Base-by-base conservation (phyloP, 2,113 vertebrate species). In the Furnarius figulus region DNA sequence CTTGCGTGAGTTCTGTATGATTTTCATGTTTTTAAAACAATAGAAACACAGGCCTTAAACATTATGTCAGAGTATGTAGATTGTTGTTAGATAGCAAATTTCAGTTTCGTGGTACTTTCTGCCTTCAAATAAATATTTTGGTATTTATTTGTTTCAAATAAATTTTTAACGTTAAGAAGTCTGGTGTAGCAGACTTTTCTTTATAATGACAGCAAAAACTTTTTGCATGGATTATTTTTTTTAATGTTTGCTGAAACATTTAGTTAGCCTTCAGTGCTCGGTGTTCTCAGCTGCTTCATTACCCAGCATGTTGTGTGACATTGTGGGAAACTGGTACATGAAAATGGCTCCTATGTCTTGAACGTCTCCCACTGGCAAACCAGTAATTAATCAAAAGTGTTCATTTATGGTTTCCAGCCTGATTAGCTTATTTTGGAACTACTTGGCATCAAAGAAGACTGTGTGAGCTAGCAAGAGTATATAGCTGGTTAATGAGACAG, bases 1-100 rank as follows among this genome's bases (percentile, higher is more conserved):
- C 21, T 42, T 35, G 6, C 1, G 0, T n/a, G 59, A 73, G 28
- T 62, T 50, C 17, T 39, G 15, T 33, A 20, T 1, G 2, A 35
- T 40, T 73, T 37, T 70, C 14, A 4, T 23, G 37, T 74, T 33
- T 81, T 39, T 24, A 17, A 47, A 77, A 28, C n/a, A 4, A 14
- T 11, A 10, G 58, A 2, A 53, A 66, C 66, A 23, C 23, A 9
- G 37, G 9, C 40, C 47, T 17, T 30, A 50, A 63, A 30, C 18
- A 8, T 44, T 47, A 70, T 7, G 4, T 31, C 6, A 79, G 72
- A 5, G 39, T 22, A 4, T 35, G 17, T 25, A 21, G 35, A 15
- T 49, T 55, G 28, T 24, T 50, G 19, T 59, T 76, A 33, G 47
- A 6, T 42, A 67, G 47, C 33, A 70, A 35, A 42, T 18, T 35